These are phyloP conservation scores for Bombus polaris DNA, from an alignment of 1,140 invertebrate species.

Conservation along the genomic window DNA sequence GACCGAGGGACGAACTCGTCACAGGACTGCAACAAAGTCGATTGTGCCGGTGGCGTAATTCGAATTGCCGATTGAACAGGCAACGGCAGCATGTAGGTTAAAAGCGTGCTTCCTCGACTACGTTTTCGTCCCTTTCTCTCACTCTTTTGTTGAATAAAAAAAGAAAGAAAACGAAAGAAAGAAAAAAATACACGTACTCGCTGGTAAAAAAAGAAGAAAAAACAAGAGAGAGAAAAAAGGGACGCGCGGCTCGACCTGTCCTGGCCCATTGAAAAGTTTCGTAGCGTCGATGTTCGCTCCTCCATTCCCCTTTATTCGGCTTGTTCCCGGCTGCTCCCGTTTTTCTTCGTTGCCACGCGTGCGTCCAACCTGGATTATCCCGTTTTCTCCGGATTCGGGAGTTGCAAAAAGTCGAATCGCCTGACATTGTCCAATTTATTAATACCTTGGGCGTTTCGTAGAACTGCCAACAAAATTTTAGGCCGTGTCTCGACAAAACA, in stretches of 20 bases:
- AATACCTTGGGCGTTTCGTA: background rate
- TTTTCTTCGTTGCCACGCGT: slow-evolving; percentile 17
- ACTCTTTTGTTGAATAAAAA: too few relatives aligned
- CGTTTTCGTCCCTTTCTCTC: background rate
- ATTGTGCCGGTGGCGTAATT: slow-evolving; percentile 26
- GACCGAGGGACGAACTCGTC: slow-evolving; percentile 2
- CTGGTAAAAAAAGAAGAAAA: slow-evolving; percentile 14
- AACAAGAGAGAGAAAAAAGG: slow-evolving; percentile 33
- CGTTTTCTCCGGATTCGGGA: too few relatives aligned
- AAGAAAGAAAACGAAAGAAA: too few relatives aligned
- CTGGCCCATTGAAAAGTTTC: slow-evolving; percentile 42
- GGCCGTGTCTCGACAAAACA: background rate
- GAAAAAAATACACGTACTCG: background rate
- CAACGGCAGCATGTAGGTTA: background rate
- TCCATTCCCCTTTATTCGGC: background rate
- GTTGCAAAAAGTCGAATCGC: background rate
- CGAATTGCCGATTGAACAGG: slow-evolving; percentile 43
- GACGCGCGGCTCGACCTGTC: slow-evolving; percentile 26
- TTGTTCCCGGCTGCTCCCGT: slow-evolving; percentile 6
- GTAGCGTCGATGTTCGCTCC: slow-evolving; percentile 20
- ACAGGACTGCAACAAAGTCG: slow-evolving; percentile 22
- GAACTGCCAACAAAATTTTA: background rate
- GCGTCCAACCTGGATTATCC: slow-evolving; percentile 30
- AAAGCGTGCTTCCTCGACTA: slow-evolving; percentile 14
- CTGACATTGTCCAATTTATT: slow-evolving; percentile 1